Evolutionary conservation across 2,797 vertebrate species (phyloP).

Genomic region (Chromobotia macracanthus): DNA sequence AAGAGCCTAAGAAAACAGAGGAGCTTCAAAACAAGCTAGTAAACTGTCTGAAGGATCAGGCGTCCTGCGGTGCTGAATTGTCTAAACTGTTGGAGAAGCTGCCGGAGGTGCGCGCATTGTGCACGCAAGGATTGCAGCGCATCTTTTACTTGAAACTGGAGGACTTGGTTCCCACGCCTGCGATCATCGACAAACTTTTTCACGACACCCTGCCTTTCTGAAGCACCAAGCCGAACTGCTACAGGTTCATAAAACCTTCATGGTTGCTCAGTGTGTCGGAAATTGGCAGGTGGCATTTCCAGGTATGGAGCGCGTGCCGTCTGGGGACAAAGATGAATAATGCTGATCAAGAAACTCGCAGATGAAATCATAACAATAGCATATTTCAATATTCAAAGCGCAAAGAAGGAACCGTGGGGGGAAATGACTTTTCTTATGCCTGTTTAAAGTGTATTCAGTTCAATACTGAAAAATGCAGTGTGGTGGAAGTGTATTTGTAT

Average conservation of each 20-base stretch:
- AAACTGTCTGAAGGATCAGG: constrained; percentile 89
- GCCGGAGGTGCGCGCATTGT: constrained; percentile 93
- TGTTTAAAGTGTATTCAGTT: constrained; percentile 53
- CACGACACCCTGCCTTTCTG: constrained; percentile 97
- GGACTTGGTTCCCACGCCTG: constrained; percentile 95
- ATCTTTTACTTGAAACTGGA: constrained; percentile 99
- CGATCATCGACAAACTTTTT: constrained; percentile 97
- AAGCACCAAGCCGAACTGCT: constrained; percentile 41
- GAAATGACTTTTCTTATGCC: constrained; percentile 35
- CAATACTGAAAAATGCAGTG: constrained; percentile 32
- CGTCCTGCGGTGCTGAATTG: constrained; percentile 84
- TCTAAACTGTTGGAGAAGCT: constrained; percentile 94
- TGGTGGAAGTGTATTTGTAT: constrained; percentile 54
- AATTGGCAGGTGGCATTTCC: constrained; percentile 8
- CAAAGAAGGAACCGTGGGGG: neutral
- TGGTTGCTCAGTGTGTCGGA: neutral
- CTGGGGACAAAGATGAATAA: constrained; percentile 11
- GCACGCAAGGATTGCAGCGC: constrained; percentile 95
- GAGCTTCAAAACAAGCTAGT: constrained; percentile 93
- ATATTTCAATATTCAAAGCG: constrained; percentile 7
- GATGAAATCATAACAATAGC: constrained; percentile 23
- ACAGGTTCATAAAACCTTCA: constrained; percentile 14
- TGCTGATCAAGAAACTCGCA: neutral
- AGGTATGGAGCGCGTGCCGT: neutral
- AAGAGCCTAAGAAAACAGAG: constrained; percentile 91